These are phyloP conservation scores for Hoplostethus atlanticus DNA, from an alignment of 2,797 vertebrate genomes.

Conservation along the genomic window DNA sequence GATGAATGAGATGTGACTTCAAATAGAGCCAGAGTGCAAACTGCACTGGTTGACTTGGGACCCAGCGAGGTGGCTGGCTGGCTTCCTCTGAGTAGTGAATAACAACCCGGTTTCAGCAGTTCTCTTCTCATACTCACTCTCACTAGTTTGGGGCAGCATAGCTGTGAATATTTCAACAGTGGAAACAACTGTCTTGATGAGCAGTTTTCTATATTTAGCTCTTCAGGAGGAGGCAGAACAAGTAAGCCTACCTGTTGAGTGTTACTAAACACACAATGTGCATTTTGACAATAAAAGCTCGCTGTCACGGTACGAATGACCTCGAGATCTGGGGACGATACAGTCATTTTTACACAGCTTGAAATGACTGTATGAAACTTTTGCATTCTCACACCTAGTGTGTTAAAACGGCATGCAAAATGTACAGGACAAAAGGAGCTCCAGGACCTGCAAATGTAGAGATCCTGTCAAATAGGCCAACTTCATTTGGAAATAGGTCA, in stretches of 20 bases:
- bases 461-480: not conserved
- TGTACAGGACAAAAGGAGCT: not conserved
- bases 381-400: slow-evolving; percentile 40
- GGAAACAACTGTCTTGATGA: slow-evolving; percentile 74
- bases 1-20: slow-evolving; percentile 65
- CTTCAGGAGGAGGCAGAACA: slow-evolving; percentile 30
- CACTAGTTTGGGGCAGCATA: slow-evolving; percentile 64
- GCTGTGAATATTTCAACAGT: slow-evolving; percentile 74
- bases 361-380: slow-evolving; percentile 38
- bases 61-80: slow-evolving; percentile 17
- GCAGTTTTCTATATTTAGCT: slow-evolving; percentile 71
- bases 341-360: slow-evolving; percentile 79
- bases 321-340: slow-evolving; percentile 86
- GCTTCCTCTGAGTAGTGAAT: slow-evolving; percentile 43
- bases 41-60: slow-evolving; percentile 52
- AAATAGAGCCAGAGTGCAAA: slow-evolving; percentile 59
- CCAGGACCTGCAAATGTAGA: not conserved
- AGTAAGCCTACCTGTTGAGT: slow-evolving; percentile 68
- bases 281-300: slow-evolving; percentile 50
- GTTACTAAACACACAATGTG: slow-evolving; percentile 6
- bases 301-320: slow-evolving; percentile 79
- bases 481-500: not conserved
- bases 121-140: slow-evolving; percentile 52
- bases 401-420: slow-evolving; percentile 36
- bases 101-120: slow-evolving; percentile 56